Evolutionary conservation across 2,888 invertebrate genomes (phyloP).

Genomic region (Liopterus haemorrhoidalis): DNA sequence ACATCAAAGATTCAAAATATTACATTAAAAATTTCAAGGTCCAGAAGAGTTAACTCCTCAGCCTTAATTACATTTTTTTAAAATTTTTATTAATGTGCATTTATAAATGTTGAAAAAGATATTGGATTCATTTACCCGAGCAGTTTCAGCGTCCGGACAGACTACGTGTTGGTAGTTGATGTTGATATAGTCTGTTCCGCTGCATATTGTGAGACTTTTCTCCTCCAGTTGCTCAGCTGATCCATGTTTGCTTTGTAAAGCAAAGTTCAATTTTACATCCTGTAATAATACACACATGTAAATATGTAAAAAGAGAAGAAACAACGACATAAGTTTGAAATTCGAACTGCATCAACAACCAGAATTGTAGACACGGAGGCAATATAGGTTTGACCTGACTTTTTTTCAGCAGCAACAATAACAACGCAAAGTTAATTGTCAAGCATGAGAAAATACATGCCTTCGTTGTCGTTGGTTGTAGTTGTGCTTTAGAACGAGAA

Average conservation of each 20-base stretch:
- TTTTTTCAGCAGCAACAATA: too few species aligned
- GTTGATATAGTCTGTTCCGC: conserved; percentile 97
- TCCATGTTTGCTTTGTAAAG: conserved; percentile 74
- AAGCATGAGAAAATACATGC: too few species aligned
- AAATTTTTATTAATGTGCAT: too few species aligned
- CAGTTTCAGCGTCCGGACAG: conserved; percentile 86
- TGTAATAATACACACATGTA: conserved; percentile 44
- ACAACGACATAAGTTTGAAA: not conserved
- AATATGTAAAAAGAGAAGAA: not conserved
- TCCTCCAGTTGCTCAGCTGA: conserved; percentile 71
- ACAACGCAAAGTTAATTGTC: too few species aligned
- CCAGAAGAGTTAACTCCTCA: not conserved
- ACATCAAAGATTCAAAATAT: too few species aligned
- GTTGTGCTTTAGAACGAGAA: too few species aligned
- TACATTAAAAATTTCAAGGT: too few species aligned
- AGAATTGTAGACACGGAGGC: too few species aligned
- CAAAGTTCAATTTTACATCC: conserved; percentile 75
- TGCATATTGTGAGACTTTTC: conserved; percentile 93
- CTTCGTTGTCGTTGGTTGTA: too few species aligned
- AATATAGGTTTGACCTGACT: too few species aligned
- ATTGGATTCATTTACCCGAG: conserved; percentile 79
- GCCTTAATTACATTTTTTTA: not conserved
- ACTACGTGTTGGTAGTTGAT: conserved; percentile 97
- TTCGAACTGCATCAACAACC: too few species aligned
- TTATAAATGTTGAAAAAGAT: too few species aligned